Base-by-base conservation (phyloP, 2,797 vertebrate species). In the Micromesistius poutassou region DNA sequence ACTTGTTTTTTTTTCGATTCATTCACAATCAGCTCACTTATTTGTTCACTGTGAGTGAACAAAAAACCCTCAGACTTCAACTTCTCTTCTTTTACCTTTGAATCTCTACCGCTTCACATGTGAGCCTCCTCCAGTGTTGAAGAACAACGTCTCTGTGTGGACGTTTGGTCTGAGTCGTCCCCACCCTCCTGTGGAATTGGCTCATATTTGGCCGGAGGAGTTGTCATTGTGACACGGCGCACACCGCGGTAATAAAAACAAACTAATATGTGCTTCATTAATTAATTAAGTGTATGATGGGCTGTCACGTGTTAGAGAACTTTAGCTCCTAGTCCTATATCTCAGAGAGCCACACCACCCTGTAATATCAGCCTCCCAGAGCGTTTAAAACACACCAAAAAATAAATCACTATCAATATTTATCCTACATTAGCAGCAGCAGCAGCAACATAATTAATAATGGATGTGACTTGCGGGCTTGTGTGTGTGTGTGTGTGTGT, bases 401-500 rank as follows among this genome's bases (percentile, higher is more conserved):
- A n/a, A n/a, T n/a, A 55, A 55, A 55, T 55, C 50, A 55, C 50
- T 16, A 22, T 55, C 3, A 16, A 22, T 55, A 55, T 46, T 46
- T 19, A 14, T 55, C 50, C 50, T 55, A 7, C 50, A 55, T 55
- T 19, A 55, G 16, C 19, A 46, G 42, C 16, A 46, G 12, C 16
- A 46, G 42, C 16, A 46, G 42, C 36, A 38, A 10, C 36, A 38
- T 1, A 38, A 38, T 38, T 38, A 38, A 38, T 38, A 38, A 38
- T 19, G n/a, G 5, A n/a, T 62, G 50, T 55, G 46, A 14, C 13
- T 55, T 50, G 46, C 5, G 16, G 2, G 46, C 31, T 13, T 74
- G 28, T 74, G 28, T 74, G 40, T 74, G 28, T 74, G 25, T 50
- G 28, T 74, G 28, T 74, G 40, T 74, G 28, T 10, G 36, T 10